phyloP scores from a whole-genome alignment of 2,797 vertebrate species.

The Eulemur rubriventer region DNA sequence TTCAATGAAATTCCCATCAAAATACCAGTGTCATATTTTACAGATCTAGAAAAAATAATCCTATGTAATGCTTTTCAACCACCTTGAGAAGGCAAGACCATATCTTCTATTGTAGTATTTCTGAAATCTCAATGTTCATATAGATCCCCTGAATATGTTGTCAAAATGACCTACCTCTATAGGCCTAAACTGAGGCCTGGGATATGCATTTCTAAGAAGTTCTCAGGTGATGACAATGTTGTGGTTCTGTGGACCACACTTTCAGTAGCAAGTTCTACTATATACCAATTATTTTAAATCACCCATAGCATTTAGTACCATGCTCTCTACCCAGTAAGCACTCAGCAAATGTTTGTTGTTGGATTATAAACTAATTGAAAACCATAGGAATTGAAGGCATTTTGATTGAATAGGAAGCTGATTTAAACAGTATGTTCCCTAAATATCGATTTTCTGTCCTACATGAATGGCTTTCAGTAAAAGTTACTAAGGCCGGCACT shows the following conservation, averaged over 20 bases:
- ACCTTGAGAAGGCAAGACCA: not conserved
- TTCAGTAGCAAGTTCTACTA: not conserved
- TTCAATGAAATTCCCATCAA: not conserved
- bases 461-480: not conserved
- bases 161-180: not conserved
- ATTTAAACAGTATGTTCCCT: not conserved
- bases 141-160: not conserved
- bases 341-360: slow-evolving; percentile 8
- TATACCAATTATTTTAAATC: slow-evolving; percentile 7
- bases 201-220: not conserved
- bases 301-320: not conserved
- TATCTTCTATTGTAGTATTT: not conserved
- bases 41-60: not conserved
- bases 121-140: not conserved
- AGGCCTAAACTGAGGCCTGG: not conserved
- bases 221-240: not conserved
- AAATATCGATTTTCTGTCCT: not conserved
- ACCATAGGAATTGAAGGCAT: not conserved
- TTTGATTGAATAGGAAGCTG: not conserved
- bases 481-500: slow-evolving; percentile 8
- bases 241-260: not conserved
- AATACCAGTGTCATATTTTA: not conserved
- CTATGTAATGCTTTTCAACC: not conserved
- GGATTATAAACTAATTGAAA: not conserved
- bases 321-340: not conserved